A percentile compares a stretch with the other conserved stretches of the same genome.
Evolutionary conservation across 2,797 vertebrate species (phyloP).

Genomic region (Hylomyscus alleni): DNA sequence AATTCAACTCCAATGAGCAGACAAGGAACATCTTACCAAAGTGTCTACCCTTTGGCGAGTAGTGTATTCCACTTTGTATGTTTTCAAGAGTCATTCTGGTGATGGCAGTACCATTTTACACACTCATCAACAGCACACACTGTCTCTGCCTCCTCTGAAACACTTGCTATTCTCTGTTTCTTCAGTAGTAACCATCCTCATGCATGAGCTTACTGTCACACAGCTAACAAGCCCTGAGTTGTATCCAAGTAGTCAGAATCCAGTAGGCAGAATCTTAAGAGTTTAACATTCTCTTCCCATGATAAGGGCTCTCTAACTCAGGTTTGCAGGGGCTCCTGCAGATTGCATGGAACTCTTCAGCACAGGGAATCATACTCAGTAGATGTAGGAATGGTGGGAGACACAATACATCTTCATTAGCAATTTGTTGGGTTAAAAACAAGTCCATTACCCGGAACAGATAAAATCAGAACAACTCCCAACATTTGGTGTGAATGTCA

Average conservation of each 20-base stretch:
- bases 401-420: not conserved
- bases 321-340: too few species aligned
- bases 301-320: accelerated
- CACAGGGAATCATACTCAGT: not conserved
- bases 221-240: not conserved
- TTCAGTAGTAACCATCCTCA: not conserved
- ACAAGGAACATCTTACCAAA: not conserved
- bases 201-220: not conserved
- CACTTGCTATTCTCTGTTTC: not conserved
- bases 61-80: not conserved
- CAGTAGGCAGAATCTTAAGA: not conserved
- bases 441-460: not conserved
- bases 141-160: not conserved
- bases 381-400: accelerated
- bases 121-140: accelerated
- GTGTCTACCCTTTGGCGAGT: not conserved
- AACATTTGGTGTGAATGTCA: constrained; percentile 41
- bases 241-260: not conserved
- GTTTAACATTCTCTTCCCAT: not conserved
- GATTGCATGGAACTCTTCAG: accelerated
- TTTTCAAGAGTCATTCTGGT: not conserved
- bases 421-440: not conserved
- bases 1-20: too few species aligned
- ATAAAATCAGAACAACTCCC: constrained; percentile 27
- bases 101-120: not conserved